phyloP scores from a whole-genome alignment of 2,113 vertebrate genomes.

The Oncorhynchus mykiss region DNA sequence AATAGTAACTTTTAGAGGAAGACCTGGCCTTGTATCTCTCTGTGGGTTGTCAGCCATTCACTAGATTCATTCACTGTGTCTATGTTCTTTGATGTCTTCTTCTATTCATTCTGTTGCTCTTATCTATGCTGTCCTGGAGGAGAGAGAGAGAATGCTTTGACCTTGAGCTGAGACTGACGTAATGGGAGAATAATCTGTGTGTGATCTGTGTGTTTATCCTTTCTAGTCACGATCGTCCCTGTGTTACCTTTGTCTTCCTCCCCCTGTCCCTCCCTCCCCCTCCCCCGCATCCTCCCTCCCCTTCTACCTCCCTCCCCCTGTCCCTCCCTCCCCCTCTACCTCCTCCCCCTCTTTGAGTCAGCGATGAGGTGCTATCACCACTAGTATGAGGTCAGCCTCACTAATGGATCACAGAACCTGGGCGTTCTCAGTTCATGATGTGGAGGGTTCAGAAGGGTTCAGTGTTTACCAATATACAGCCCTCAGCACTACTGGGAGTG shows the following conservation, averaged over 20 bases:
- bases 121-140: too few relatives aligned
- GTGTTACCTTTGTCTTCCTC: background rate
- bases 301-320: too few relatives aligned
- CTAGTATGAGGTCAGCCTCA: conserved; percentile 74
- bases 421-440: too few relatives aligned
- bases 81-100: too few relatives aligned
- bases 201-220: background rate
- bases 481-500: conserved; percentile 9
- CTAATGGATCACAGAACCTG: conserved; percentile 55
- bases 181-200: background rate
- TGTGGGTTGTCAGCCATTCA: background rate
- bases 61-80: too few relatives aligned
- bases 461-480: conserved; percentile 10
- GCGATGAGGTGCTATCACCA: conserved; percentile 69
- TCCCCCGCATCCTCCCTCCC: background rate
- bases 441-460: conserved; percentile 15
- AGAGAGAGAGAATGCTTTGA: background rate
- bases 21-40: conserved; percentile 26
- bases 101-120: too few relatives aligned
- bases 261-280: background rate
- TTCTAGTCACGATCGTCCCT: background rate
- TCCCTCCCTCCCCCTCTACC: too few relatives aligned
- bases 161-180: background rate
- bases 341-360: conserved; percentile 32
- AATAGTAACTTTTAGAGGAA: background rate